These are phyloP conservation scores for Branchinecta sandiegonensis DNA, from an alignment of 2,888 invertebrate species.

Conservation along the genomic window DNA sequence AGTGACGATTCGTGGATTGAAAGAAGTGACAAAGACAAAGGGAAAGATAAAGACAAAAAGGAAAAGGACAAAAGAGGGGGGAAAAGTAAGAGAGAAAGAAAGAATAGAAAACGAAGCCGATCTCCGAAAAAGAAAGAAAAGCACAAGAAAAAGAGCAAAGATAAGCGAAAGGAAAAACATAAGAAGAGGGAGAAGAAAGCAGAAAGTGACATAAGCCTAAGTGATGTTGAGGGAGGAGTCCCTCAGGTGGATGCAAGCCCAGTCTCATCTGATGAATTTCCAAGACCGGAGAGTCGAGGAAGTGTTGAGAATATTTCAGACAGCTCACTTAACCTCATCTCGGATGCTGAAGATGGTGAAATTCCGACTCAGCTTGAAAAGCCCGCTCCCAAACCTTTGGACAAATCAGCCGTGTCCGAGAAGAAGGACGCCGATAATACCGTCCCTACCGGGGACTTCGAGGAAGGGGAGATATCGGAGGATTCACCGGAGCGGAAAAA, in stretches of 20 bases:
- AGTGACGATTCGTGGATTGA: constrained; percentile 20
- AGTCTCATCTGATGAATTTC: constrained; percentile 7
- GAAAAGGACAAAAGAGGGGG: constrained; percentile 27
- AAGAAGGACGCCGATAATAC: neutral
- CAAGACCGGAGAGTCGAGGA: neutral
- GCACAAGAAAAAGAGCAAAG: constrained; percentile 25
- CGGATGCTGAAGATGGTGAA: constrained; percentile 38
- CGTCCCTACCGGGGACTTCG: neutral
- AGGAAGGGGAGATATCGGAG: constrained; percentile 9
- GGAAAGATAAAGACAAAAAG: constrained; percentile 28
- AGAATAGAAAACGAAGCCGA: constrained; percentile 26
- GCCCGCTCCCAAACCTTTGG: neutral
- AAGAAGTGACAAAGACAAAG: constrained; percentile 24
- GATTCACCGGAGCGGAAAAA: neutral
- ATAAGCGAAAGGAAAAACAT: constrained; percentile 21
- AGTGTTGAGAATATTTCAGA: constrained; percentile 5
- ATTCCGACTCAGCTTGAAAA: constrained; percentile 34
- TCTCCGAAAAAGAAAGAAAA: constrained; percentile 16
- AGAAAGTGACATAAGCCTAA: constrained; percentile 26
- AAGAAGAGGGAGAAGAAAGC: constrained; percentile 26
- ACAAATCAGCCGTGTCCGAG: neutral
- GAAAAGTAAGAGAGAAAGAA: constrained; percentile 29
- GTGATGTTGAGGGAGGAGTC: neutral
- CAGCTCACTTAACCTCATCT: neutral
- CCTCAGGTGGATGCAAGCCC: neutral